A percentile compares a stretch with the other conserved stretches of the same genome.
These are phyloP conservation scores for Drosophila colorata DNA, from an alignment of 2,888 invertebrate species.

Conservation along the genomic window DNA sequence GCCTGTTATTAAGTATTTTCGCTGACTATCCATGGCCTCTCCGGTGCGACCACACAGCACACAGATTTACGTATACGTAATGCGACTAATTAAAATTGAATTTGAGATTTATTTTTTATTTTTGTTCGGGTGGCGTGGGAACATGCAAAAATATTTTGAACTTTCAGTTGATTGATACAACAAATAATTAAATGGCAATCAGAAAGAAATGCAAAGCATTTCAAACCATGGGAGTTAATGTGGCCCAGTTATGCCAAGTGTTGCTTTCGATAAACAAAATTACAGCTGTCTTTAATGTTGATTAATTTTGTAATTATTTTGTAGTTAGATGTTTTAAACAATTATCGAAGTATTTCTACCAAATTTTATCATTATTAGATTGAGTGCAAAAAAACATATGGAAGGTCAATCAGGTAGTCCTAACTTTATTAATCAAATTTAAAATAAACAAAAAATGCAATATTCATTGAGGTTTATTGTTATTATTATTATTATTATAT, in stretches of 20 bases:
- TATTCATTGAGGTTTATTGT: no score
- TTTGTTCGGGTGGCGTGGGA: conserved; percentile 57
- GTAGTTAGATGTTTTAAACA: neutral
- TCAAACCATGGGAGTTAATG: conserved; percentile 29
- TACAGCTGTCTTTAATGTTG: no score
- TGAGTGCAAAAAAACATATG: no score
- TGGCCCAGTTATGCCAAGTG: neutral
- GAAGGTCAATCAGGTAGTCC: no score
- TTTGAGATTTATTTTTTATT: conserved; percentile 48
- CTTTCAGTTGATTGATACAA: conserved; percentile 49
- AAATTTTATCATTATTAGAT: no score
- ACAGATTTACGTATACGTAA: conserved; percentile 69
- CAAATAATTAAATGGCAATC: conserved; percentile 57
- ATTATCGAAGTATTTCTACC: no score
- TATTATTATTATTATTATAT: no score
- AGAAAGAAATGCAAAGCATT: conserved; percentile 25
- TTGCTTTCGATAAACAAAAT: no score
- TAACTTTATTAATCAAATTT: no score
- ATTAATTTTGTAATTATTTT: no score
- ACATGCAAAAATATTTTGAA: conserved; percentile 41
- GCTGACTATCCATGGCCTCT: conserved; percentile 47
- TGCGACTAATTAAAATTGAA: conserved; percentile 74
- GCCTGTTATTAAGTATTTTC: conserved; percentile 68
- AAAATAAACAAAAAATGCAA: no score
- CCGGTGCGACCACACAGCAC: conserved; percentile 47